A percentile compares a stretch with the other conserved stretches of the same genome.
phyloP scores from a whole-genome alignment of 2,888 invertebrate genomes.

The Tetheella fluctuosa region DNA sequence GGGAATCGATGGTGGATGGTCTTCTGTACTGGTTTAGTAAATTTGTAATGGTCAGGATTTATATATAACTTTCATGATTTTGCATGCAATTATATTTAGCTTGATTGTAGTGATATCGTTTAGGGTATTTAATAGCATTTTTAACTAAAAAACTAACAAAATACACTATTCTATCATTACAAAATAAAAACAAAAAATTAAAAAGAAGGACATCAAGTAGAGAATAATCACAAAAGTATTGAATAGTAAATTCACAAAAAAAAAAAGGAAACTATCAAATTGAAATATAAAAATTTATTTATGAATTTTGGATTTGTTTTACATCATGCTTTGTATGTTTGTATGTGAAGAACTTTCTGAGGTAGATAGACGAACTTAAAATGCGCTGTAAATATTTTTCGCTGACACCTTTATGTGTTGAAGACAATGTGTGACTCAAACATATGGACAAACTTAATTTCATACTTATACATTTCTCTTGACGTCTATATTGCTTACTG shows the following conservation, averaged over 20 bases:
- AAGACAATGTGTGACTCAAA: slow-evolving; percentile 61
- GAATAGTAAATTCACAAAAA: too few species aligned
- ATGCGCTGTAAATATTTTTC: slow-evolving; percentile 52
- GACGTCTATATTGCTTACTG: neutral
- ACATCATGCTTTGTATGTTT: neutral
- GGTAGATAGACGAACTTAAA: slow-evolving; percentile 30
- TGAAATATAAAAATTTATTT: too few species aligned
- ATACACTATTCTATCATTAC: too few species aligned
- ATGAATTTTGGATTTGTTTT: neutral
- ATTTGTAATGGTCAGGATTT: neutral
- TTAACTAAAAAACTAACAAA: too few species aligned
- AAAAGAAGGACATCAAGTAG: too few species aligned
- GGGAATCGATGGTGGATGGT: neutral
- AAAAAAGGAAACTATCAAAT: too few species aligned
- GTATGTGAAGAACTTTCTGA: slow-evolving; percentile 16
- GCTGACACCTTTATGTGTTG: slow-evolving; percentile 59
- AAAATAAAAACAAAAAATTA: too few species aligned
- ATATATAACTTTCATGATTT: neutral
- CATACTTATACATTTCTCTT: neutral
- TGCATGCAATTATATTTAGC: neutral
- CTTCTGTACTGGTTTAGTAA: neutral
- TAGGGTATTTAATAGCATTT: too few species aligned
- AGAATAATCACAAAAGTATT: too few species aligned
- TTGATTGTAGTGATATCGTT: neutral
- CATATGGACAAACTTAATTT: slow-evolving; percentile 19